Conservation (phyloP, 2,888 invertebrate genomes). For the Macrosiphum euphorbiae region DNA sequence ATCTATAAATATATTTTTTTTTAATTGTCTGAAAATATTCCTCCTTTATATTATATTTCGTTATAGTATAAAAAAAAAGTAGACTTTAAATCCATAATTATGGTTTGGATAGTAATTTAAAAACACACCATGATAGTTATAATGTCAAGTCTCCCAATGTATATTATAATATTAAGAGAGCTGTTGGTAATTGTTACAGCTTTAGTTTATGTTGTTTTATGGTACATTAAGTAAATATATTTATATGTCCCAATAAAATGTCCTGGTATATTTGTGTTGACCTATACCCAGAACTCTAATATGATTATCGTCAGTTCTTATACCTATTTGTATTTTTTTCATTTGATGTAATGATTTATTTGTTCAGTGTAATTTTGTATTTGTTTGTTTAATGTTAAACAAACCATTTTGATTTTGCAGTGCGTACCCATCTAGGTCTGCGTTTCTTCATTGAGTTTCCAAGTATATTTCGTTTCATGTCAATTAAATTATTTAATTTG, state of each 20-base stretch:
- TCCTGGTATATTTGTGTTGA: background rate
- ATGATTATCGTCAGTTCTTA: background rate
- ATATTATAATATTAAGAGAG: background rate
- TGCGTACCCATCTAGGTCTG: background rate
- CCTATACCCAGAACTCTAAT: background rate
- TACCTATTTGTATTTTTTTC: background rate
- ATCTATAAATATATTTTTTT: background rate
- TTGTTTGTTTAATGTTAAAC: background rate
- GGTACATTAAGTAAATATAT: background rate
- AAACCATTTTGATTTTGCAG: background rate
- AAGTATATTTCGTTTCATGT: background rate
- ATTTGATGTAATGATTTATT: background rate
- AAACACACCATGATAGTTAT: background rate
- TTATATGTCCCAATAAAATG: background rate
- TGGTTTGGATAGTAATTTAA: background rate
- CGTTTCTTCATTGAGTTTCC: background rate
- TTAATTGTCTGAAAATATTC: background rate
- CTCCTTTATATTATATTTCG: background rate
- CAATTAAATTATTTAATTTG: background rate
- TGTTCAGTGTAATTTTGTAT: background rate
- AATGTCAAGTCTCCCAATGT: background rate
- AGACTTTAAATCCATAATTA: background rate
- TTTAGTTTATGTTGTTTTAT: conserved; percentile 13
- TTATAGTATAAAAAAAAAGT: background rate
- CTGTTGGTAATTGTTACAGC: background rate